phyloP scores from a whole-genome alignment of 2,888 invertebrate genomes.

The Rhagium mordax region DNA sequence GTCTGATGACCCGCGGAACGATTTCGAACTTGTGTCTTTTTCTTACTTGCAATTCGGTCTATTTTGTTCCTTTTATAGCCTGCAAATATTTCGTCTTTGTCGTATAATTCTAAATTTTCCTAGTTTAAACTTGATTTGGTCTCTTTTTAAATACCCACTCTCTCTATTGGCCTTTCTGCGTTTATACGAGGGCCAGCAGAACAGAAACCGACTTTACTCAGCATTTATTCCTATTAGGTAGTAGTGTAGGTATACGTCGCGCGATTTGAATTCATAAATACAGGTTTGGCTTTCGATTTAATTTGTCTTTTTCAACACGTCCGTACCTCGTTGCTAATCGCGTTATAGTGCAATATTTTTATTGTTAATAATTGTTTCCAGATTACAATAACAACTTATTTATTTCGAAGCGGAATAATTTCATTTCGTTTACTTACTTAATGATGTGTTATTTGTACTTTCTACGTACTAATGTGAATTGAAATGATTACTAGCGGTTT shows the following conservation, averaged over 20 bases:
- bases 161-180: slow-evolving; percentile 50
- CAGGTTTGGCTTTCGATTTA: slow-evolving; percentile 7
- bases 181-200: slow-evolving; percentile 28
- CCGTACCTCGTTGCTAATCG: not conserved
- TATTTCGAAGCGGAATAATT: not conserved
- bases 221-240: not conserved
- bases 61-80: slow-evolving; percentile 65
- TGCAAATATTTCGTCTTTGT: slow-evolving; percentile 60
- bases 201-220: not conserved
- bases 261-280: slow-evolving; percentile 17
- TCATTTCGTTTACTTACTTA: not conserved
- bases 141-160: slow-evolving; percentile 59
- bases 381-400: not conserved
- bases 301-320: slow-evolving; percentile 14
- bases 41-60: slow-evolving; percentile 72
- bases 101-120: slow-evolving; percentile 61
- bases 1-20: slow-evolving; percentile 64
- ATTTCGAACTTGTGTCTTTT: slow-evolving; percentile 68
- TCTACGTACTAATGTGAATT: not conserved
- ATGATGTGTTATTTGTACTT: not conserved
- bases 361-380: slow-evolving; percentile 1
- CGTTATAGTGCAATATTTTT: not conserved
- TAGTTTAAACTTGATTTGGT: slow-evolving; percentile 64
- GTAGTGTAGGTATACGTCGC: too few relatives aligned
- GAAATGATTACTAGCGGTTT: not conserved